Conservation (phyloP, 2,113 vertebrate species). For the Hemiprocne comata region DNA sequence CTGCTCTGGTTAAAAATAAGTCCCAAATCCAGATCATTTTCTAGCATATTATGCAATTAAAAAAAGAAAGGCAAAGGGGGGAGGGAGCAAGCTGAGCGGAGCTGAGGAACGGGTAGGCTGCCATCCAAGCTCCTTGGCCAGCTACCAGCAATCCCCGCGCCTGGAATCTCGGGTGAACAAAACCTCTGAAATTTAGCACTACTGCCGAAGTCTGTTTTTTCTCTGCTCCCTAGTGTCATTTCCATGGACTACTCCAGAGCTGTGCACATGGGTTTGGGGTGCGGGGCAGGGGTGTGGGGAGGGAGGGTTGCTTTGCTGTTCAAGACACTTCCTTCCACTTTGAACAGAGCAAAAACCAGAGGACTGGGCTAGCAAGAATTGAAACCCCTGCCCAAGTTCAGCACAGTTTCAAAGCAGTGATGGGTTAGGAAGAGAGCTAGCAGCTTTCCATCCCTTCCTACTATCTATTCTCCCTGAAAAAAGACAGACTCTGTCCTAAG, state of each 20-base stretch:
- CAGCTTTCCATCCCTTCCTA: background rate
- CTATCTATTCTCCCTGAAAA: background rate
- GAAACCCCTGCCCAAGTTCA: background rate
- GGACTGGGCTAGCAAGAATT: background rate
- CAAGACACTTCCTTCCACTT: background rate
- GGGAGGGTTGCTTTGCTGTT: background rate
- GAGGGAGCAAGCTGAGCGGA: background rate
- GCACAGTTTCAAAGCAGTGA: background rate
- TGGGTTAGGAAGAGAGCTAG: background rate
- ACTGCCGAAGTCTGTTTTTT: conserved; percentile 23
- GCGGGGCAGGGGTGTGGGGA: too few relatives aligned
- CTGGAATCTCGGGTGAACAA: conserved; percentile 42
- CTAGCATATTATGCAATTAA: conserved; percentile 44
- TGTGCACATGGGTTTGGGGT: background rate
- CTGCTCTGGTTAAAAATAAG: conserved; percentile 48
- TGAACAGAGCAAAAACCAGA: background rate
- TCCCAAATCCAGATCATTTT: conserved; percentile 28
- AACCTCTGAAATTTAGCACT: conserved; percentile 35
- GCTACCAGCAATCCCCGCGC: conserved; percentile 15
- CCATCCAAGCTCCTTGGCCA: conserved; percentile 44
- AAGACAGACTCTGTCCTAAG: background rate
- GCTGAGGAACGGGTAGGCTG: conserved; percentile 48
- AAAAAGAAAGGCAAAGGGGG: background rate
- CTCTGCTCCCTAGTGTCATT: conserved; percentile 41
- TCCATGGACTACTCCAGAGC: conserved; percentile 1